Percentiles rank a stretch among this genome's conserved stretches.
phyloP scores from a whole-genome alignment of 2,113 vertebrate species.

The Anguilla japonica region DNA sequence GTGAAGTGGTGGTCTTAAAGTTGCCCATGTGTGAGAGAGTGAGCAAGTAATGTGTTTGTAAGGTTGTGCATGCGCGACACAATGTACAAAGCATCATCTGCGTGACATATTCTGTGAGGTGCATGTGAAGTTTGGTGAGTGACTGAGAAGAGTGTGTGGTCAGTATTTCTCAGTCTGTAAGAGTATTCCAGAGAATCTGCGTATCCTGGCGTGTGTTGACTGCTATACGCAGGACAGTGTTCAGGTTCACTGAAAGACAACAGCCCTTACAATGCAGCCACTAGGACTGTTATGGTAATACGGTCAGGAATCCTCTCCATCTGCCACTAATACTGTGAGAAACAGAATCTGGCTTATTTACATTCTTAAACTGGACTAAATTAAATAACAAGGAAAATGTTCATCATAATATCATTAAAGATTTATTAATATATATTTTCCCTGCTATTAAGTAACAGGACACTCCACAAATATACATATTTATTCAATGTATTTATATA shows the following conservation, averaged over 20 bases:
- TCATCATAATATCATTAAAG: neutral
- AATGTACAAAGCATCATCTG: no score
- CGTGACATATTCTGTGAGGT: no score
- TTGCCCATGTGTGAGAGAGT: no score
- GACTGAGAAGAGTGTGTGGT: no score
- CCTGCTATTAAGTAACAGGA: slow-evolving; percentile 43
- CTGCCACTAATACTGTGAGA: neutral
- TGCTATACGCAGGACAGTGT: neutral
- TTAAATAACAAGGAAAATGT: slow-evolving; percentile 42
- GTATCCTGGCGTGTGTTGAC: no score
- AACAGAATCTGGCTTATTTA: neutral
- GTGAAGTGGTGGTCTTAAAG: no score
- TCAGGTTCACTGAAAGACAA: neutral
- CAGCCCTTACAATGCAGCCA: neutral
- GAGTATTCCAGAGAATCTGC: no score
- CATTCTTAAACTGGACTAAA: slow-evolving; percentile 47
- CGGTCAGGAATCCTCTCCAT: neutral
- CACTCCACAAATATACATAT: slow-evolving; percentile 50
- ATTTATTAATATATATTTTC: slow-evolving; percentile 37
- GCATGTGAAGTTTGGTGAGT: no score
- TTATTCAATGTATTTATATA: slow-evolving; percentile 51
- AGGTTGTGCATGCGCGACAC: no score
- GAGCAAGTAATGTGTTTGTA: no score
- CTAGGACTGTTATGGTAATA: neutral
- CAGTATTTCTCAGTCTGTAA: no score